Base-by-base conservation (phyloP, 2,888 invertebrate species). In the Steinernema scapterisci region DNA sequence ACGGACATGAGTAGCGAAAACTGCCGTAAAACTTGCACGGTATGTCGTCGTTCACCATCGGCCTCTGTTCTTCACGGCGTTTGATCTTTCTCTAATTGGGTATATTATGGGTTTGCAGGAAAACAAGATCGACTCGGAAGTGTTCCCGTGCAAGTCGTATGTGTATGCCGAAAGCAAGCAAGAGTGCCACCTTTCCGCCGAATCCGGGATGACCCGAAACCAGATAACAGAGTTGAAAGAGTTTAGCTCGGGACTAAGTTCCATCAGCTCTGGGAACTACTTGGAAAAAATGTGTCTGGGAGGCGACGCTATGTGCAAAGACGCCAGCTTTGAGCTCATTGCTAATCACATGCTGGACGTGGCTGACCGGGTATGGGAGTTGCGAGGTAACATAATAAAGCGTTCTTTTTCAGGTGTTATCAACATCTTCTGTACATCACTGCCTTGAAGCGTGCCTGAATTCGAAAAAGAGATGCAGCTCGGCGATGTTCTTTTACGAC, bases 401-500 rank as follows among this genome's bases (percentile, higher is more conserved):
- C 0, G 13, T 46, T 25, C 1, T 70, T 27, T 45, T 76, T 48
- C 31, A 76, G 74, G 71, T 76, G 1, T 70, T 85, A n/a, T 25
- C 79, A 0, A 76, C 83, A 0, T 78, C 82, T 7, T 80, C 79
- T 21, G 75, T 82, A 21, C 82, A 81, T 43, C 73, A 77, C 27
- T 85, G 85, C 71, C 77, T 85, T 3, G 75, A 83, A 16, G 76
- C 79, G 21, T 85, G 85, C 74, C 78, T 85, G 74, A 79, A 82
- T 25, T 78, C 82, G 63, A 80, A 79, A 7, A 80, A 81, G 79
- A 89, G 90, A 78, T 85, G 85, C 73, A 79, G 80, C 6, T 82
- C 84, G 51, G 84, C 73, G 23, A 83, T 84, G 48, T 86, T 81
- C 75, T 82, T 83, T 72, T 82, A 82, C 70, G 78, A 82, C 27